Base-by-base conservation (phyloP, 2,797 vertebrate genomes). In the Molossus alvarezi region DNA sequence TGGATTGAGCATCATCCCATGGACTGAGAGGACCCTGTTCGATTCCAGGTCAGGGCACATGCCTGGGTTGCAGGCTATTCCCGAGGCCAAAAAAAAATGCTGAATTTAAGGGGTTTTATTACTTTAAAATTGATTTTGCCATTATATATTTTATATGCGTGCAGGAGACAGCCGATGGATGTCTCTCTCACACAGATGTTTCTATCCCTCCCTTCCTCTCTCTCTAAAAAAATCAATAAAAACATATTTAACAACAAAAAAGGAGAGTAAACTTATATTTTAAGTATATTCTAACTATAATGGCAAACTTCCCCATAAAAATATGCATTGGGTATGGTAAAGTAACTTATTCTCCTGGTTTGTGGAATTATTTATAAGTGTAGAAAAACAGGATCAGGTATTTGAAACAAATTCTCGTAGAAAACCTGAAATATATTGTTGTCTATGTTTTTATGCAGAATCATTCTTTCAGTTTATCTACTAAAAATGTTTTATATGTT, bases 91-190 rank as follows among this genome's bases (percentile, higher is more conserved):
- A 33, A 33, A 33, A 33, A 33, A 33, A 33, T 33, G 33, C 6
- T 87, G 69, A 86, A 73, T 37, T 72, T 58, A 55, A 88, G 27
- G 23, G 13, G 77, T 14, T 69, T 85, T 83, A 72, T 79, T 58
- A 72, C 64, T 86, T 95, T 67, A 65, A 82, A 87, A 69, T 71
- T 23, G 69, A 87, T 72, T 69, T 92, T 91, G n/a, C 58, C 64
- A 1, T 53, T 85, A 23, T 27, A 18, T 80, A 21, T 21, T 21
- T 57, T 48, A 80, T 18, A 33, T 33, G 33, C 41, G 41, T 45
- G 41, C 41, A 45, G 41, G 41, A 45, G 41, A 6, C 41, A 45
- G 41, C 41, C 41, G 41, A 45, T 45, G 41, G 41, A 6, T 45
- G 41, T 45, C 4, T 45, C 41, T 45, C 41, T 45, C 41, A 45